phyloP scores from a whole-genome alignment of 1,140 invertebrate species.

The Colletes latitarsis region DNA sequence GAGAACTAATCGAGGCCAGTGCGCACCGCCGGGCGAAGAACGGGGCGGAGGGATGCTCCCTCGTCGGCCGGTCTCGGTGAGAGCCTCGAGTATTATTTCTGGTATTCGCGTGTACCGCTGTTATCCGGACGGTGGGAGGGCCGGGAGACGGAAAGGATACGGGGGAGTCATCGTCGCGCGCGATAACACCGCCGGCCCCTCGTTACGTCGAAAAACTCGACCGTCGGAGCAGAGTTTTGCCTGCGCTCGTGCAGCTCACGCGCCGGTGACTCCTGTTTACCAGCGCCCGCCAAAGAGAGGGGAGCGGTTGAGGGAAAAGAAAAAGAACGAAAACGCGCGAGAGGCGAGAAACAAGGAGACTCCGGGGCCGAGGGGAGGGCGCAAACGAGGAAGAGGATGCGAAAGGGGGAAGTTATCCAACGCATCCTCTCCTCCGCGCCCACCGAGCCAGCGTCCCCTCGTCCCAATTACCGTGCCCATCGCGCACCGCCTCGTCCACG shows the following conservation, averaged over 20 bases:
- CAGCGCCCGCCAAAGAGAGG: neutral
- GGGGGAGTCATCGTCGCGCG: constrained; percentile 41
- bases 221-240: constrained; percentile 19
- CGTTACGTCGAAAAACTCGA: constrained; percentile 40
- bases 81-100: constrained; percentile 58
- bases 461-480: constrained; percentile 63
- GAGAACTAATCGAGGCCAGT: constrained; percentile 58
- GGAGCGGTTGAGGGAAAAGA: neutral
- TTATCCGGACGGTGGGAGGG: constrained; percentile 9
- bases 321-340: neutral
- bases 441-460: constrained; percentile 51
- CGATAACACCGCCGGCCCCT: constrained; percentile 45
- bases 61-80: constrained; percentile 20
- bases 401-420: constrained; percentile 44
- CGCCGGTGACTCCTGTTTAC: constrained; percentile 49
- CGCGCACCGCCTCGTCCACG: constrained; percentile 49
- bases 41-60: constrained; percentile 3
- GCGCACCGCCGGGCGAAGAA: constrained; percentile 10
- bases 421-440: constrained; percentile 29
- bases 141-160: constrained; percentile 48
- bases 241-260: constrained; percentile 45
- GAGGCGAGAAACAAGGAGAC: constrained; percentile 25
- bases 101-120: constrained; percentile 46
- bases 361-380: constrained; percentile 20
- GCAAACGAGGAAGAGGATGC: constrained; percentile 40